Evolutionary conservation across 2,797 vertebrate genomes (phyloP), one percentile per base, ranked within the genome.

Genomic region (Chelon labrosus): DNA sequence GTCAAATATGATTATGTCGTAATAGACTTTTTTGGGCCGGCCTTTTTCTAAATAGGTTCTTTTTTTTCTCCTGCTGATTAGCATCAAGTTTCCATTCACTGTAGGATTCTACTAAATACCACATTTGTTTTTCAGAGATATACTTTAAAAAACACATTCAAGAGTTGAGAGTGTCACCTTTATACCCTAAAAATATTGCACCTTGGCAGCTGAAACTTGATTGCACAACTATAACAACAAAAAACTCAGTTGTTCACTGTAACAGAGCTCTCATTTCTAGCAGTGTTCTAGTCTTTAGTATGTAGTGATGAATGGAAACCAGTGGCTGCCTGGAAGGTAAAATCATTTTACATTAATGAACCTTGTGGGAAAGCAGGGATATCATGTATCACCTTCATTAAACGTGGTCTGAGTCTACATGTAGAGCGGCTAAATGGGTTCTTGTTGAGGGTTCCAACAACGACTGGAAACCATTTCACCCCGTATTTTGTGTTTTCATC

Each of bases 401-500:
- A 22, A 22, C 22, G 22, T 22, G 22, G 22, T 22, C 22, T 22
- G 2, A 22, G 22, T 22, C 22, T 22, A 22, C 22, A 22, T 22
- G 22, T 22, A 1, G 22, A 22, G 22, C 22, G 72, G 60, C 52
- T 73, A 55, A 78, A 69, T 31, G 25, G 65, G 76, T 63, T 59
- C 68, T 73, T 79, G 71, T 70, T 73, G 20, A 78, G 9, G 39
- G 22, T 47, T 49, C 50, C 69, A 67, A 55, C 12, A 50, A 68
- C 63, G 49, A 39, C 42, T 61, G 46, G 4, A 76, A 82, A 79
- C 58, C 44, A 49, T 56, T 64, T 73, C 72, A 47, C 61, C 52
- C 65, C 53, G 46, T 53, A 31, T 75, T 22, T 72, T 79, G 13
- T 66, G 59, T 73, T 69, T 73, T 62, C 75, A 79, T 82, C 71